Base-by-base conservation (phyloP, 2,888 invertebrate species). In the Oscheius sp. region DNA sequence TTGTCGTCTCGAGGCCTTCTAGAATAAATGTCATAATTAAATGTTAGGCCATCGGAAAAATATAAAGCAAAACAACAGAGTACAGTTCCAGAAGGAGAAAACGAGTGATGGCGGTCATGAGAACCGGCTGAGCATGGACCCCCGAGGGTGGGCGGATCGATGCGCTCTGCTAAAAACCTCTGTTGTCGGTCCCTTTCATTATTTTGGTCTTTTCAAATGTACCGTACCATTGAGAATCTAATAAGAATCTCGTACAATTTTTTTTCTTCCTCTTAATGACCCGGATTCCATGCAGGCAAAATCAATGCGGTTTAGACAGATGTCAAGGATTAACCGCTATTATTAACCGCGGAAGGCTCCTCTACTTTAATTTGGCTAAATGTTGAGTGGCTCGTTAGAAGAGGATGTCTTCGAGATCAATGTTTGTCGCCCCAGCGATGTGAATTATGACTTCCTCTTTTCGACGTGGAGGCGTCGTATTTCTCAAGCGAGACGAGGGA, bases 91-190 rank as follows among this genome's bases (percentile, higher is more conserved):
- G 65, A 65, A 68, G 13, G 21, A 35, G 33, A 35, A 68, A 51
- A 33, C 48, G 53, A 53, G 35, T 35, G 68, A 37, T 68, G 55
- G 53, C 51, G 29, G 53, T 37, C 68, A 55, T 35, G 55, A 29
- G 35, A 68, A 68, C 68, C 68, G 68, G 68, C 68, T 68, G 68
- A 68, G 68, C 68, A 68, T 4, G 68, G 55, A 65, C 65, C 65
- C 66, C 63, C 53, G 53, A 53, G 53, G 68, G 68, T 33, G 65
- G 68, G 55, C 68, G 68, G 68, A 68, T 68, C 68, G 68, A 68
- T 68, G 68, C 68, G 68, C 68, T 55, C 13, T 53, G 68, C 68
- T 68, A 68, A 68, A 68, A 68, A 68, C 68, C 35, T 13, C 33
- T 37, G 35, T 32, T 55, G 55, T 32, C 55, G 60, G 35, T 53